Percentiles rank a stretch among this genome's conserved stretches.
phyloP scores from a whole-genome alignment of 2,888 invertebrate species.

The Seira ritae region DNA sequence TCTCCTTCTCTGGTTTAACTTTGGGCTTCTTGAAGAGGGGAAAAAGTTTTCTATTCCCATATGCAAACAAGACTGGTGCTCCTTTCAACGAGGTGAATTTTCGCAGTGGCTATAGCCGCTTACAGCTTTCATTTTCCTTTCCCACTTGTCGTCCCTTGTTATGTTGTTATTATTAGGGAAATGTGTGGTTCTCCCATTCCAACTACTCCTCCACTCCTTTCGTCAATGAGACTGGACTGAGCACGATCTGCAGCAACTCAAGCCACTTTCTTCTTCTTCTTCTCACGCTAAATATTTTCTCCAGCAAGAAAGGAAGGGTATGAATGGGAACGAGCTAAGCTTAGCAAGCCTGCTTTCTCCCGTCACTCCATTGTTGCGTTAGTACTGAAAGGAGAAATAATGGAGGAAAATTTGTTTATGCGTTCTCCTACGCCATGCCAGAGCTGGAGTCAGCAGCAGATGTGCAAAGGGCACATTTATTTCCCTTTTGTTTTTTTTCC shows the following conservation, averaged over 20 bases:
- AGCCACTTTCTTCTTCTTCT: background rate
- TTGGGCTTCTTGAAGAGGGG: no score
- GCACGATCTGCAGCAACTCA: no score
- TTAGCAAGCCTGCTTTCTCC: background rate
- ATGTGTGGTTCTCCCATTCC: background rate
- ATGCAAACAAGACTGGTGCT: conserved; percentile 23
- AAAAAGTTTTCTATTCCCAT: conserved; percentile 24
- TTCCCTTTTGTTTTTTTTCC: conserved; percentile 27
- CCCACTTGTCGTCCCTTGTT: background rate
- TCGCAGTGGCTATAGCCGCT: background rate
- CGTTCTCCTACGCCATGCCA: background rate
- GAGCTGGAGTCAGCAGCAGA: conserved; percentile 28
- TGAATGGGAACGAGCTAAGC: conserved; percentile 8
- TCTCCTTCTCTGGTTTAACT: no score
- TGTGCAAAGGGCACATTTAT: conserved; percentile 44
- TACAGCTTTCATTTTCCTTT: conserved; percentile 7
- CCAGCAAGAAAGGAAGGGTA: background rate
- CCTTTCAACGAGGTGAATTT: conserved; percentile 25
- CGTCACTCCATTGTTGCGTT: background rate
- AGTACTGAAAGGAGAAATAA: background rate
- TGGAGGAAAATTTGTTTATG: conserved; percentile 25
- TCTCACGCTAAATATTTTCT: background rate
- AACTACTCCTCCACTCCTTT: background rate
- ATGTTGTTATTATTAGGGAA: conserved; percentile 12
- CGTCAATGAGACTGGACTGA: background rate